Evolutionary conservation across 2,113 vertebrate species (phyloP).

Genomic region (Microcebus lehilahytsara): DNA sequence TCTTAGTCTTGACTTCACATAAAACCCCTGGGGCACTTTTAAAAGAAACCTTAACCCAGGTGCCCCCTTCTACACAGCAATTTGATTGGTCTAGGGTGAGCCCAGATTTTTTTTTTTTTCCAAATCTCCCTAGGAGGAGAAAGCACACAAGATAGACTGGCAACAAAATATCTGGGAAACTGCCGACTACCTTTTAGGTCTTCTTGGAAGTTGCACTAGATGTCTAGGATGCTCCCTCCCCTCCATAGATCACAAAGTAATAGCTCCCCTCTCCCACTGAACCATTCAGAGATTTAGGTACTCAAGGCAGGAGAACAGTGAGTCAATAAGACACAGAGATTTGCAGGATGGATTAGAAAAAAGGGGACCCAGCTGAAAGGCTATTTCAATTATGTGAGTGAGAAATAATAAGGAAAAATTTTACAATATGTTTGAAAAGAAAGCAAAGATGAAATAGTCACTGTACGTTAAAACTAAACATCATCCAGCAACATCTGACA

Average conservation of each 20-base stretch:
- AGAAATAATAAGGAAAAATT: background rate
- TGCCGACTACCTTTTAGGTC: background rate
- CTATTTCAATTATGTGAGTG: background rate
- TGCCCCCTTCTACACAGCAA: background rate
- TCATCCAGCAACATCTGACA: background rate
- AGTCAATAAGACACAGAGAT: background rate
- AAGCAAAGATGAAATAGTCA: background rate
- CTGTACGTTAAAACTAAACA: background rate
- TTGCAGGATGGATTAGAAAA: background rate
- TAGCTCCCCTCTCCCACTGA: background rate
- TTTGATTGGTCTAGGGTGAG: background rate
- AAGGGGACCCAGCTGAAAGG: background rate
- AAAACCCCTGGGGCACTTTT: background rate
- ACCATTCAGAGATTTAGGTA: background rate
- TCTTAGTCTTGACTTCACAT: slow-evolving; percentile 12
- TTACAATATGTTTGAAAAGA: background rate
- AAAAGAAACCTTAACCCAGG: background rate
- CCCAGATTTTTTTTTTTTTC: background rate
- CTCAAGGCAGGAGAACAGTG: background rate
- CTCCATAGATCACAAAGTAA: background rate
- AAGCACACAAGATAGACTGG: background rate
- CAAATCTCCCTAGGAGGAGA: background rate
- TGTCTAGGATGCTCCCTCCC: background rate
- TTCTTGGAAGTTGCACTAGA: background rate
- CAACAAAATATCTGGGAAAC: background rate